These are phyloP conservation scores for Silvanus unidentatus DNA, from an alignment of 2,888 invertebrate genomes.

Conservation along the genomic window DNA sequence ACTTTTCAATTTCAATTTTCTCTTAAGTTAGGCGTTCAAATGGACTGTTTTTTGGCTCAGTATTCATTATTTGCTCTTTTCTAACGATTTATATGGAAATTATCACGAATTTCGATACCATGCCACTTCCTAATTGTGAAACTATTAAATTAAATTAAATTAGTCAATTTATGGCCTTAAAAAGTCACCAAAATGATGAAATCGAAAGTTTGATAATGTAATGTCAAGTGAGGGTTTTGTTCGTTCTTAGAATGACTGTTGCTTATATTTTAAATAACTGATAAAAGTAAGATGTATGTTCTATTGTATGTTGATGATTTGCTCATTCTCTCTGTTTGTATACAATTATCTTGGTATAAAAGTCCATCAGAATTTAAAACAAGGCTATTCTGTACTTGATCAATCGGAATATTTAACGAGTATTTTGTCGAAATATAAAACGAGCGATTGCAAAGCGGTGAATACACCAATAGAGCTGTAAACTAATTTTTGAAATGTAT, in stretches of 20 bases:
- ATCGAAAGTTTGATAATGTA: conserved; percentile 18
- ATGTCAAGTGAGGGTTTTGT: conserved; percentile 14
- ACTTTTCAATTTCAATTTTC: no score
- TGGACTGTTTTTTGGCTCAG: no score
- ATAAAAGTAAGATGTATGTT: conserved; percentile 12
- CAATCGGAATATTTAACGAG: neutral
- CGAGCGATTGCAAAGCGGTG: neutral
- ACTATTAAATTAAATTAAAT: conserved; percentile 21
- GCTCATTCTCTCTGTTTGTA: conserved; percentile 5
- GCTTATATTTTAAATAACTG: conserved; percentile 13
- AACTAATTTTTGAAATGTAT: no score
- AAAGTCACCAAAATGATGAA: conserved; percentile 22
- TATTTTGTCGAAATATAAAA: neutral
- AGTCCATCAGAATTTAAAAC: no score
- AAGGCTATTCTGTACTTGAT: no score
- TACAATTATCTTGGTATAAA: conserved; percentile 8
- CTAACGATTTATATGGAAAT: no score
- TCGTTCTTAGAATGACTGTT: no score
- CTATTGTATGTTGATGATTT: conserved; percentile 18
- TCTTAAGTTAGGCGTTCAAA: no score
- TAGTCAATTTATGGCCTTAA: conserved; percentile 24
- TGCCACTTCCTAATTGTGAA: no score
- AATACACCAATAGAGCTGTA: neutral
- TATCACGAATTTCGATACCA: no score
- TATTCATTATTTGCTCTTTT: no score